Percentiles rank a stretch among this genome's conserved stretches.
Conservation (phyloP, 2,113 vertebrate species). For the Ophiodon elongatus region DNA sequence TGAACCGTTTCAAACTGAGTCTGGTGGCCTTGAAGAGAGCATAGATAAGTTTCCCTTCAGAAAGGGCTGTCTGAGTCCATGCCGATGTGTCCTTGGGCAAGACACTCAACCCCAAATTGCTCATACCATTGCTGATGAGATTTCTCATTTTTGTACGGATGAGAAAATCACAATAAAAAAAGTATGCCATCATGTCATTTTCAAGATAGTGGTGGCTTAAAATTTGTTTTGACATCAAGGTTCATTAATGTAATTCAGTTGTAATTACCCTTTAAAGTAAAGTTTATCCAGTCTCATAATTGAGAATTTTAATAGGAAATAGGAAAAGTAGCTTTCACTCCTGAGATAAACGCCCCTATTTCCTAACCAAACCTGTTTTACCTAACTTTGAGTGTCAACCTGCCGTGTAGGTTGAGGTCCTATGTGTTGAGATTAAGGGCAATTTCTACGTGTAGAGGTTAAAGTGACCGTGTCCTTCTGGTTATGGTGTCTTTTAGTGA, state of each 20-base stretch:
- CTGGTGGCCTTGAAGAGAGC: too few relatives aligned
- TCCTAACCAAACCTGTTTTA: too few relatives aligned
- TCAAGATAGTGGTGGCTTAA: not conserved
- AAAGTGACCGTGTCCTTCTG: constrained; percentile 29
- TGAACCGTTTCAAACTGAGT: too few relatives aligned
- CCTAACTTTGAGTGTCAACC: not conserved
- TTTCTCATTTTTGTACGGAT: too few relatives aligned
- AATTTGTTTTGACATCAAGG: not conserved
- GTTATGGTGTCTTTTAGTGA: constrained; percentile 52
- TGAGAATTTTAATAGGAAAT: not conserved
- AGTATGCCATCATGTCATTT: too few relatives aligned
- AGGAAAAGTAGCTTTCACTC: not conserved
- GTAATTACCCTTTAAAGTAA: not conserved
- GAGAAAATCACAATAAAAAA: too few relatives aligned
- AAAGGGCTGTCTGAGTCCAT: too few relatives aligned
- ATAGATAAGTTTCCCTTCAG: too few relatives aligned
- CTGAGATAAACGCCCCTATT: not conserved
- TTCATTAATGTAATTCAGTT: not conserved
- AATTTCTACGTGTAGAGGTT: constrained; percentile 23
- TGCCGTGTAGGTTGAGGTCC: not conserved
- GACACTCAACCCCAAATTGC: too few relatives aligned
- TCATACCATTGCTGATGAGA: not conserved
- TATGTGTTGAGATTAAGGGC: not conserved
- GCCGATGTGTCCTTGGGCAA: too few relatives aligned
- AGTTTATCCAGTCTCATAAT: not conserved